Base-by-base conservation (phyloP, 2,113 vertebrate species). In the Isurus oxyrinchus region DNA sequence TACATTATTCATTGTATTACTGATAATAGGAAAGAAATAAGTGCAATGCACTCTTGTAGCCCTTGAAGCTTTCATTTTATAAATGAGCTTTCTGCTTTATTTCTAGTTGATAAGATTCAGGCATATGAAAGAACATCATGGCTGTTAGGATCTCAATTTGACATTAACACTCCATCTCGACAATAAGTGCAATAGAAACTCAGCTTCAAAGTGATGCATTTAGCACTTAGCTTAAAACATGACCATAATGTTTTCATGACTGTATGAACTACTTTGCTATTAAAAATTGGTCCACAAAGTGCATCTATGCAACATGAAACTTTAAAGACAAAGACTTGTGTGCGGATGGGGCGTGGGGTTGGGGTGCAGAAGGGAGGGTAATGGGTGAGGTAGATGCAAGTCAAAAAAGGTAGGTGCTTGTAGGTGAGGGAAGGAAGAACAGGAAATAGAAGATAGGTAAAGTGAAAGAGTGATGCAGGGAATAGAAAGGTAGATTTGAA, bases 181-280 rank as follows among this genome's bases (percentile, higher is more conserved):
- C 23, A 95, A 67, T 25, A 59, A 59, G 63, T 67, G 0, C 21
- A 67, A 49, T 67, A 69, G n/a, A 67, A 66, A 4, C n/a, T 1
- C 93, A 67, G 35, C 35, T 94, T 94, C 63, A 95, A 66, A 49
- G 35, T 94, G 63, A 44, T 95, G n/a, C 61, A 44, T 95, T 95
- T 67, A 67, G 63, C 19, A 49, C 8, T 63, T 93, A 23, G 63
- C 57, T 67, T 55, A 4, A 91, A 35, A 59, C 27, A 91, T 44
- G 19, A 49, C 93, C 35, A 69, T 67, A 44, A 49, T 67, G 8
- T 27, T 40, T 21, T 49, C 21, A 35, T 53, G 40, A 55, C 31
- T 4, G 1, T 6, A n/a, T n/a, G 59, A 53, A n/a, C 31, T 23
- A 21, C 44, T 63, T 66, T 94, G n/a, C 27, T 13, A 72, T 76